phyloP scores from a whole-genome alignment of 1,140 invertebrate species.

The Drosophila elegans region DNA sequence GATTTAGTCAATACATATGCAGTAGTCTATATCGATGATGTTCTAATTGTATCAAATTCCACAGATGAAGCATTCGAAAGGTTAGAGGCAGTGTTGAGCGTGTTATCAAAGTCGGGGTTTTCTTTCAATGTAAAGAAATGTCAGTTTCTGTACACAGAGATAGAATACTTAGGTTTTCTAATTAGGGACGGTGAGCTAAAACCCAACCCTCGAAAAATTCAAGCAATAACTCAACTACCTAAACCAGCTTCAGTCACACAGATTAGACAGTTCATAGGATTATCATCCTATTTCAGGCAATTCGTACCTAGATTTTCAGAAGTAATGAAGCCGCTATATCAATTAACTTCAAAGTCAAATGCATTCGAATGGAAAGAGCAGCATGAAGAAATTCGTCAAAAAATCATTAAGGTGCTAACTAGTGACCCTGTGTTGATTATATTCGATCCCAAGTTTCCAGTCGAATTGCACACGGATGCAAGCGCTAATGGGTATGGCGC shows the following conservation, averaged over 20 bases:
- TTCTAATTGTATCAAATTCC: background rate
- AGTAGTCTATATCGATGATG: conserved; percentile 2
- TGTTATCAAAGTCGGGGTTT: background rate
- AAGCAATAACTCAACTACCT: conserved; percentile 1
- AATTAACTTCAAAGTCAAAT: no score
- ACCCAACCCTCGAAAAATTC: background rate
- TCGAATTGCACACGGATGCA: background rate
- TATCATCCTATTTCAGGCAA: conserved; percentile 3
- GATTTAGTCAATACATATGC: conserved; percentile 1
- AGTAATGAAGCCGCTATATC: conserved; percentile 1
- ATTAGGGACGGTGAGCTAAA: background rate
- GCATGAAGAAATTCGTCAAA: no score
- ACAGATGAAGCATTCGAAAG: background rate
- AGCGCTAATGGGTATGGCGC: no score
- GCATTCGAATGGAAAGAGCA: no score
- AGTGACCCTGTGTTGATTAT: no score
- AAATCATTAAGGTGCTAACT: no score
- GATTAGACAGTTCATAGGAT: conserved; percentile 6
- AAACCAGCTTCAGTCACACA: conserved; percentile 7
- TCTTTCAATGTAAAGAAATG: conserved; percentile 1
- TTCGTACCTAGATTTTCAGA: conserved; percentile 4
- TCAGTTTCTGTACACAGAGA: background rate
- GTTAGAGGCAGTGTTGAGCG: background rate
- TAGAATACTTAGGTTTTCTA: background rate
- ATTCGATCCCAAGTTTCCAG: no score